Percentiles rank a stretch among this genome's conserved stretches.
Conservation (phyloP, 2,888 invertebrate species). For the Proisotoma minuta region DNA sequence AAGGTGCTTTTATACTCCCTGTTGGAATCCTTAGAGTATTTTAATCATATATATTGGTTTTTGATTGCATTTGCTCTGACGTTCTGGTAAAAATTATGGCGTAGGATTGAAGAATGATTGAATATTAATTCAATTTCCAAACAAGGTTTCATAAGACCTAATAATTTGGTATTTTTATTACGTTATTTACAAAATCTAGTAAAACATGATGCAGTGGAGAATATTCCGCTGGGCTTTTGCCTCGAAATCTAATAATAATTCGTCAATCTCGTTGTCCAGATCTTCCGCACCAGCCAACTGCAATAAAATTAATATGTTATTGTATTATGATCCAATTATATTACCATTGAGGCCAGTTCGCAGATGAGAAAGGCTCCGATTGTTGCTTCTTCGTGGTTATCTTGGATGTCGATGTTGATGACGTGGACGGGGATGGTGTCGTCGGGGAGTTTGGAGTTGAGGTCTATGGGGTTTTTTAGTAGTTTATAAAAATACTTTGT, state of each 20-base stretch:
- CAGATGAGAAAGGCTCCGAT: slow-evolving; percentile 96
- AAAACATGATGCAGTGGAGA: slow-evolving; percentile 81
- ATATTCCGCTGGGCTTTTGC: slow-evolving; percentile 77
- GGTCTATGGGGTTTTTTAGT: slow-evolving; percentile 39
- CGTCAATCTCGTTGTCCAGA: slow-evolving; percentile 95
- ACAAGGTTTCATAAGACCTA: neutral
- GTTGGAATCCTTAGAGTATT: neutral
- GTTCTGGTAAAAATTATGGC: neutral
- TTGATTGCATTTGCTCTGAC: neutral
- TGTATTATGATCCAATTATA: neutral
- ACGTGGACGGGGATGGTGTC: slow-evolving; percentile 89
- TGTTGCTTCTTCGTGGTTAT: slow-evolving; percentile 99
- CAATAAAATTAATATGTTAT: slow-evolving; percentile 48
- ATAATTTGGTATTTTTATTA: no score
- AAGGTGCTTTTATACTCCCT: no score
- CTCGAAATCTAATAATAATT: slow-evolving; percentile 90
- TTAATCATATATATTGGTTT: neutral
- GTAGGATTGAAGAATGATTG: slow-evolving; percentile 3
- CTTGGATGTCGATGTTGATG: slow-evolving; percentile 97
- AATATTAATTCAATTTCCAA: slow-evolving; percentile 16
- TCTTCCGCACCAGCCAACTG: slow-evolving; percentile 81
- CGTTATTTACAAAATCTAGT: slow-evolving; percentile 11
- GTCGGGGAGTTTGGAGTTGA: slow-evolving; percentile 72
- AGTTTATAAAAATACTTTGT: neutral
- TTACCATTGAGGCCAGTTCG: slow-evolving; percentile 85